Base-by-base conservation (phyloP, 1,140 invertebrate species). In the Lepidotrigona ventralis region DNA sequence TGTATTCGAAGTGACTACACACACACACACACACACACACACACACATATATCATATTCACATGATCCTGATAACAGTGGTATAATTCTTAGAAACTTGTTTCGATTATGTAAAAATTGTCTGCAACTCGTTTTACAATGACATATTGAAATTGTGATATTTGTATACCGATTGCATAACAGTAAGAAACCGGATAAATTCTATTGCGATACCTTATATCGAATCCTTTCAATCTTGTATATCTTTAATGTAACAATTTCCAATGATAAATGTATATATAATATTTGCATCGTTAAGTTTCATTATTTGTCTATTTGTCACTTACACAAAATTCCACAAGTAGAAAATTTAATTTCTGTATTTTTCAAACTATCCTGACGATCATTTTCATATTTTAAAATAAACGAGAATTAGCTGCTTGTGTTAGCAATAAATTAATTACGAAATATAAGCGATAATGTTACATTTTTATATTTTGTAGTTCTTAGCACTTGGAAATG, bases 41-140 rank as follows among this genome's bases (percentile, higher is more conserved):
- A 33, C 33, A 3, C 33, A 33, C 33, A 3, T 3, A 33, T 0
- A 26, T 11, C 5, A 15, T 64, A 29, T 72, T 39, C 8, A 15
- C 63, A 21, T 73, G 73, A n/a, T 81, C 73, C 21, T 26, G 60
- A 33, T 11, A 46, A 64, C 26, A 64, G 74, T 51, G 58, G 12
- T 5, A n/a, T 64, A 6, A 8, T 74, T 81, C 29, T 29, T 9
- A 56, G 21, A 19, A 81, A 75, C 51, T 33, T 21, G 71, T 54
- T 14, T 81, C 46, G 51, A 33, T 81, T 81, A 81, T 29, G 39
- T 81, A 81, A 81, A 81, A 74, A 76, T 8, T 53, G 9, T 23
- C 12, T 56, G n/a, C 14, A 68, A 81, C 60, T 68, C 4, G 60
- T 81, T 81, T 83, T 63, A 79, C 68, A 66, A 79, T 79, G 4